A percentile compares a stretch with the other conserved stretches of the same genome.
phyloP scores from a whole-genome alignment of 2,113 vertebrate species.

The Paraplagusia blochii region DNA sequence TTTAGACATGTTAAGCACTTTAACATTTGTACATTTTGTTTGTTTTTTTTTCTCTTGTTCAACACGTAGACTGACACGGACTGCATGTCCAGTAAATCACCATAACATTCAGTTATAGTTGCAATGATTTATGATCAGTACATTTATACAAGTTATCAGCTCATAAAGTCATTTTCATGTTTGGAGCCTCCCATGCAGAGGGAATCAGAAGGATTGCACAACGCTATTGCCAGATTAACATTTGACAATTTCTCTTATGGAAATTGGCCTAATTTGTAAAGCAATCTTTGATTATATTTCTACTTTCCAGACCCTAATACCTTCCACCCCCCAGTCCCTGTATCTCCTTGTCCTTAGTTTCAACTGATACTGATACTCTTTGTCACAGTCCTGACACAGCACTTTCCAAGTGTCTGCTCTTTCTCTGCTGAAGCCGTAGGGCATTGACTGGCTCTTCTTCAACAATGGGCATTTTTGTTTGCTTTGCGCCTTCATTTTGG shows the following conservation, averaged over 20 bases:
- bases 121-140: no score
- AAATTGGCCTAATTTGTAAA: slow-evolving; percentile 48
- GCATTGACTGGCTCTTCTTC: slow-evolving; percentile 58
- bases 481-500: slow-evolving; percentile 60
- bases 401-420: slow-evolving; percentile 55
- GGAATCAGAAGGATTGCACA: slow-evolving; percentile 12
- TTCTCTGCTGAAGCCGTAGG: slow-evolving; percentile 53
- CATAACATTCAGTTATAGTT: no score
- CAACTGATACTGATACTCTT: slow-evolving; percentile 54
- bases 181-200: slow-evolving; percentile 35
- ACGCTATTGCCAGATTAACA: background rate
- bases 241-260: slow-evolving; percentile 2
- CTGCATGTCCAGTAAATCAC: no score
- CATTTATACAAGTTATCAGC: no score
- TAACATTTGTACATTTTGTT: no score
- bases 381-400: slow-evolving; percentile 72
- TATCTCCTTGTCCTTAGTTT: slow-evolving; percentile 37
- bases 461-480: slow-evolving; percentile 78
- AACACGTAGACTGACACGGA: no score
- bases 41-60: no score
- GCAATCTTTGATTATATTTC: background rate
- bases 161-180: no score
- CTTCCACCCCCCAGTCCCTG: slow-evolving; percentile 31
- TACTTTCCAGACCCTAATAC: background rate
- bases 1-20: no score